These are phyloP conservation scores for Matsumyia berberina DNA, from an alignment of 2,888 invertebrate species.

Conservation along the genomic window DNA sequence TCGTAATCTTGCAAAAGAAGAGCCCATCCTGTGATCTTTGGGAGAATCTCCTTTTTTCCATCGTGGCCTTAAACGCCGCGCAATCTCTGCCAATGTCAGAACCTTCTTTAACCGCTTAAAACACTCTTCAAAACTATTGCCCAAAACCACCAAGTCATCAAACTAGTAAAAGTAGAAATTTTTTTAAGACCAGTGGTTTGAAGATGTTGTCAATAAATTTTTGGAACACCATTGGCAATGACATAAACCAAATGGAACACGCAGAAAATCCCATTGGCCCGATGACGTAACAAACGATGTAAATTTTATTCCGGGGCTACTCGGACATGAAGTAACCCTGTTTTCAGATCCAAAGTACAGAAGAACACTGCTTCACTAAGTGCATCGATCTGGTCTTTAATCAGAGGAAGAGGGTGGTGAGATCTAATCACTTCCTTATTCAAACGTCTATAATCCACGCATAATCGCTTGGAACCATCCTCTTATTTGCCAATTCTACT, in stretches of 20 bases:
- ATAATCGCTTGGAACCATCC: neutral
- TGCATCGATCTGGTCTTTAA: slow-evolving; percentile 78
- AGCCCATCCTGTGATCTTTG: too few relatives aligned
- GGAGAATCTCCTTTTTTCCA: too few relatives aligned
- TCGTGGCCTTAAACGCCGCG: too few relatives aligned
- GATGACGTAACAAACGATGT: slow-evolving; percentile 10
- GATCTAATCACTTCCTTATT: slow-evolving; percentile 52
- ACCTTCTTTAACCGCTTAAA: slow-evolving; percentile 13
- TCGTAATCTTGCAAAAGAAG: too few relatives aligned
- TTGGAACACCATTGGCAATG: too few relatives aligned
- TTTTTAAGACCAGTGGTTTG: too few relatives aligned
- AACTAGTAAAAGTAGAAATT: neutral
- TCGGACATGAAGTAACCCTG: slow-evolving; percentile 80
- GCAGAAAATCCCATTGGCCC: slow-evolving; percentile 4
- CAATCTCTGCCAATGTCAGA: too few relatives aligned
- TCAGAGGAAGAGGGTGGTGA: slow-evolving; percentile 76
- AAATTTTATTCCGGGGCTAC: slow-evolving; percentile 52
- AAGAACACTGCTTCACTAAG: slow-evolving; percentile 77
- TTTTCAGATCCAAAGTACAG: slow-evolving; percentile 78
- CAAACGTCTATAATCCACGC: too few relatives aligned
- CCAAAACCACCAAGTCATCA: neutral
- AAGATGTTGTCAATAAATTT: too few relatives aligned
- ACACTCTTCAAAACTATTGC: neutral
- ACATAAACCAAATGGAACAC: too few relatives aligned
- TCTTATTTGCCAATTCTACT: neutral